Percentiles rank a stretch among this genome's conserved stretches.
Evolutionary conservation across 2,888 invertebrate genomes (phyloP).

Genomic region (Cheilosia impressa): DNA sequence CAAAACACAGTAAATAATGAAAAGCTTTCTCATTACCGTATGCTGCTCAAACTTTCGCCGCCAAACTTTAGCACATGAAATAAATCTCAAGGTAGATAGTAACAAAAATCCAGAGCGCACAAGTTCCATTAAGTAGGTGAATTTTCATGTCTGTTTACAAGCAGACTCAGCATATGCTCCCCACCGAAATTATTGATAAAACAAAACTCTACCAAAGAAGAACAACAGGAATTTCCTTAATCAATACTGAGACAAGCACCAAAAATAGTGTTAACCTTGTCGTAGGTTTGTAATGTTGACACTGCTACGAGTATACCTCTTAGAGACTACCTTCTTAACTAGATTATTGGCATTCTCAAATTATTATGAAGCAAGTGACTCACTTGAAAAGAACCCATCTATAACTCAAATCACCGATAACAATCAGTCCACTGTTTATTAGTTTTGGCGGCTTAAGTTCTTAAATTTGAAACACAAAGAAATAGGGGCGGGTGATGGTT

Average conservation of each 20-base stretch:
- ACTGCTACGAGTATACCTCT: constrained; percentile 7
- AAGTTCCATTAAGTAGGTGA: constrained; percentile 17
- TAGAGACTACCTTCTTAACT: constrained; percentile 19
- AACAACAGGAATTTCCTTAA: constrained; percentile 8
- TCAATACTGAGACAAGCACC: constrained; percentile 28
- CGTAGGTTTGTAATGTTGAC: constrained; percentile 47
- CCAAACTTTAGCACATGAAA: not conserved
- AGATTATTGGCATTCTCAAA: constrained; percentile 24
- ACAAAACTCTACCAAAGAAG: constrained; percentile 33
- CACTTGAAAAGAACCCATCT: not conserved
- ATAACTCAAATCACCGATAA: constrained; percentile 25
- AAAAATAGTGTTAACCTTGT: constrained; percentile 36
- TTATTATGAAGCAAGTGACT: constrained; percentile 16
- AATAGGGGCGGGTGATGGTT: not conserved
- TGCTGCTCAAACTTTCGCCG: not conserved
- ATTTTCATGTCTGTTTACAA: constrained; percentile 20
- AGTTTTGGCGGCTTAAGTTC: constrained; percentile 1
- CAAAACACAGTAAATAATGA: not conserved
- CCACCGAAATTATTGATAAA: constrained; percentile 63
- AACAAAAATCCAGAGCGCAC: not conserved
- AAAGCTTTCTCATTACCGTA: not conserved
- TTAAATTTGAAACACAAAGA: not conserved
- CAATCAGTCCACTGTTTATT: not conserved
- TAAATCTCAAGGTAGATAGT: not conserved
- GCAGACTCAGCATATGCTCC: not conserved